These are phyloP conservation scores for Ctenopoma kingsleyae DNA, from an alignment of 2,797 vertebrate species.

Conservation along the genomic window DNA sequence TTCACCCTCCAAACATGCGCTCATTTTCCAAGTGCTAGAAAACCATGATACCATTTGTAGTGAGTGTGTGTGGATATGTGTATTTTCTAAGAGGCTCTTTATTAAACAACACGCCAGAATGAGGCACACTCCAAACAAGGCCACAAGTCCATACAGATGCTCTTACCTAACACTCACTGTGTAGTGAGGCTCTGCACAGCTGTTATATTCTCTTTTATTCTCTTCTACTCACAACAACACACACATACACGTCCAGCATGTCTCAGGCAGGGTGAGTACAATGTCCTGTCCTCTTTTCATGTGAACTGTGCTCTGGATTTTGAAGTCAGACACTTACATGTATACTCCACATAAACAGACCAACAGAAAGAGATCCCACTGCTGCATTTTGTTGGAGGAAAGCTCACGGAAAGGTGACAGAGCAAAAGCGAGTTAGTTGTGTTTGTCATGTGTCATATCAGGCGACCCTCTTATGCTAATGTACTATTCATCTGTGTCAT, in stretches of 20 bases:
- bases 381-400: conserved; percentile 10
- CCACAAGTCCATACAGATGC: conserved; percentile 72
- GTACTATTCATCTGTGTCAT: conserved; percentile 74
- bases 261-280: conserved; percentile 38
- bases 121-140: conserved; percentile 78
- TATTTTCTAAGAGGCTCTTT: conserved; percentile 68
- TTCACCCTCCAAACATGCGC: conserved; percentile 54
- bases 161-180: conserved; percentile 68
- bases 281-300: conserved; percentile 49
- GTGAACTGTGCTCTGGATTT: conserved; percentile 38
- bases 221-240: conserved; percentile 38
- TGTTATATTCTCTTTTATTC: conserved; percentile 76
- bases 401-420: conserved; percentile 45
- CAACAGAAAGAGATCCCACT: conserved; percentile 2
- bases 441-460: conserved; percentile 64
- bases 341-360: conserved; percentile 32
- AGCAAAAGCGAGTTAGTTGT: conserved; percentile 44
- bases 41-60: conserved; percentile 65
- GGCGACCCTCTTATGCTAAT: conserved; percentile 71
- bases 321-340: conserved; percentile 42
- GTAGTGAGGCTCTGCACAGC: conserved; percentile 62
- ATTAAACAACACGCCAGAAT: conserved; percentile 69
- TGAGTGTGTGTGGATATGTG: conserved; percentile 35
- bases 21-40: conserved; percentile 60
- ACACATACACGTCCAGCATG: conserved; percentile 36